These are phyloP conservation scores for Drosophila setosimentum DNA, from an alignment of 2,888 invertebrate genomes.

Conservation along the genomic window DNA sequence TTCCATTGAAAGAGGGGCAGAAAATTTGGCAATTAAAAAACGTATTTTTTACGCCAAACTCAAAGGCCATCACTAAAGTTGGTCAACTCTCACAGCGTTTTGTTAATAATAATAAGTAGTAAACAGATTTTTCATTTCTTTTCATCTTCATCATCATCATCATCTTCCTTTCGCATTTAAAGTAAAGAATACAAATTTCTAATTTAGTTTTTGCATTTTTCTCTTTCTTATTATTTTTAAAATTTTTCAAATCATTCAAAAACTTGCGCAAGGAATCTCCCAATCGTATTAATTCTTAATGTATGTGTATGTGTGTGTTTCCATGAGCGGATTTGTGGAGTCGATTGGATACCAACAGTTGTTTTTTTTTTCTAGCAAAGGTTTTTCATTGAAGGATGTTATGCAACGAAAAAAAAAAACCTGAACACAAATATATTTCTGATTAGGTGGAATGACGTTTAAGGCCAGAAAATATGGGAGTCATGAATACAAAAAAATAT, in stretches of 20 bases:
- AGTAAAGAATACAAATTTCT: constrained; percentile 46
- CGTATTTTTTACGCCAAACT: constrained; percentile 48
- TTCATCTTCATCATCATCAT: constrained; percentile 15
- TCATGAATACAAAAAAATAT: constrained; percentile 1
- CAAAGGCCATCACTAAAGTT: constrained; percentile 76
- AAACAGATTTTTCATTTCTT: constrained; percentile 36
- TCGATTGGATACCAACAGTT: constrained; percentile 29
- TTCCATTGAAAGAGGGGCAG: constrained; percentile 63
- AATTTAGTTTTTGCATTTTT: constrained; percentile 43
- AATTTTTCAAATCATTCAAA: constrained; percentile 52
- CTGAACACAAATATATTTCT: neutral
- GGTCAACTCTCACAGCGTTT: constrained; percentile 78
- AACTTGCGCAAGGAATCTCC: constrained; percentile 38
- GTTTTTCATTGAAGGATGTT: neutral
- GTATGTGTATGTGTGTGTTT: constrained; percentile 14
- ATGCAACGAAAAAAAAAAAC: constrained; percentile 9
- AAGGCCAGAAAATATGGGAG: constrained; percentile 21
- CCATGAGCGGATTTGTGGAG: constrained; percentile 24
- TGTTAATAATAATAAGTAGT: constrained; percentile 56
- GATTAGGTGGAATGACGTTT: constrained; percentile 43
- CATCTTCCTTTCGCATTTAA: constrained; percentile 22
- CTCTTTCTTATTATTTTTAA: constrained; percentile 51
- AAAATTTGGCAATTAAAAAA: constrained; percentile 45
- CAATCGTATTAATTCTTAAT: constrained; percentile 30
- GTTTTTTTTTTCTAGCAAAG: constrained; percentile 1